Evolutionary conservation across 2,888 invertebrate species (phyloP).

Genomic region (Andrena marginata): DNA sequence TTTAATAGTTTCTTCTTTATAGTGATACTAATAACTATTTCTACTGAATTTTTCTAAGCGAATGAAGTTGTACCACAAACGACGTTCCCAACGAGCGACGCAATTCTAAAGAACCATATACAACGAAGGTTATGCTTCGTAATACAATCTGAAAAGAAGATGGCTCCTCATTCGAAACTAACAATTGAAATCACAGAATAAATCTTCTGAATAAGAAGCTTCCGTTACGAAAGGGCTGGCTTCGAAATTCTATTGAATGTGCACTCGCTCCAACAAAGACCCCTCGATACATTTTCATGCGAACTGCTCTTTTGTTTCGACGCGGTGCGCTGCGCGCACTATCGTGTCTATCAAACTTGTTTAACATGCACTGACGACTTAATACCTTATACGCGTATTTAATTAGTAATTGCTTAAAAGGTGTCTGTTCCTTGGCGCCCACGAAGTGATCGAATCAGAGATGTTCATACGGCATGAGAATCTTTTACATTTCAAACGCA

Average conservation of each 20-base stretch:
- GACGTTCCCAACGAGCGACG: no score
- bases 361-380: not conserved
- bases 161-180: not conserved
- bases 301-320: slow-evolving; percentile 1
- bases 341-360: slow-evolving; percentile 19
- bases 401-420: not conserved
- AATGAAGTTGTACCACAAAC: no score
- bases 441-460: not conserved
- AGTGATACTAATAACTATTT: no score
- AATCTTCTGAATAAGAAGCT: not conserved
- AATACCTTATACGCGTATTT: not conserved
- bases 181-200: not conserved
- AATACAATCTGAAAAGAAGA: no score
- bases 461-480: not conserved
- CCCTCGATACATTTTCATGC: not conserved
- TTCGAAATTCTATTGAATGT: slow-evolving; percentile 13
- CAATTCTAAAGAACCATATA: no score
- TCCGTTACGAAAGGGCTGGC: slow-evolving; percentile 2
- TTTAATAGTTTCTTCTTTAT: no score
- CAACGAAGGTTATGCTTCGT: no score
- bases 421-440: not conserved
- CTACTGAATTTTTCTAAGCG: no score
- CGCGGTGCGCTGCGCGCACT: not conserved
- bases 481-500: not conserved
- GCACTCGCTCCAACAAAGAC: not conserved